phyloP scores from a whole-genome alignment of 2,888 invertebrate genomes.

The Carabus problematicus region DNA sequence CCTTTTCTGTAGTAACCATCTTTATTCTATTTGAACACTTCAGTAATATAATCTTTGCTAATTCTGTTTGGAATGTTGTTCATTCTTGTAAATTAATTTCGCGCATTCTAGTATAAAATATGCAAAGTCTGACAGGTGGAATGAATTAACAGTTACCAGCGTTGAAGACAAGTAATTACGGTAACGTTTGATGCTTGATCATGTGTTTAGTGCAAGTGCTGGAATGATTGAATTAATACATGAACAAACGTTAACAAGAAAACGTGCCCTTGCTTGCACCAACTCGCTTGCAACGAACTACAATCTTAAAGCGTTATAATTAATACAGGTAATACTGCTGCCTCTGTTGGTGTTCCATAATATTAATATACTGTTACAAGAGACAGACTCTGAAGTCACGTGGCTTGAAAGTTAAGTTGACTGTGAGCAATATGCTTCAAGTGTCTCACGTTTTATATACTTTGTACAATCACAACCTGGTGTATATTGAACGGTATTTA shows the following conservation, averaged over 20 bases:
- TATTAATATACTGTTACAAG: constrained; percentile 21
- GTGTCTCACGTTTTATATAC: constrained; percentile 26
- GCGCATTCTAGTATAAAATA: too few relatives aligned
- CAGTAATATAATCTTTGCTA: too few relatives aligned
- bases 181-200: too few relatives aligned
- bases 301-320: constrained; percentile 4
- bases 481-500: too few relatives aligned
- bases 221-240: constrained; percentile 27
- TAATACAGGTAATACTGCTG: too few relatives aligned
- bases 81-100: too few relatives aligned
- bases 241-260: constrained; percentile 18
- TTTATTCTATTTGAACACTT: too few relatives aligned
- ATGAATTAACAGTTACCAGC: too few relatives aligned
- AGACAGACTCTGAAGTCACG: constrained; percentile 12
- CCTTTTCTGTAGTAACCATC: too few relatives aligned
- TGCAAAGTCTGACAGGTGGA: too few relatives aligned
- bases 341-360: neutral
- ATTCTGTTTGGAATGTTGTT: too few relatives aligned
- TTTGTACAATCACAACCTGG: neutral
- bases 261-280: constrained; percentile 14
- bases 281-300: neutral
- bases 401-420: constrained; percentile 11
- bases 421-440: constrained; percentile 14
- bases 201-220: neutral
- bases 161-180: neutral